These are phyloP conservation scores for Anguilla megastoma DNA, from an alignment of 2,797 vertebrate species.

Conservation along the genomic window DNA sequence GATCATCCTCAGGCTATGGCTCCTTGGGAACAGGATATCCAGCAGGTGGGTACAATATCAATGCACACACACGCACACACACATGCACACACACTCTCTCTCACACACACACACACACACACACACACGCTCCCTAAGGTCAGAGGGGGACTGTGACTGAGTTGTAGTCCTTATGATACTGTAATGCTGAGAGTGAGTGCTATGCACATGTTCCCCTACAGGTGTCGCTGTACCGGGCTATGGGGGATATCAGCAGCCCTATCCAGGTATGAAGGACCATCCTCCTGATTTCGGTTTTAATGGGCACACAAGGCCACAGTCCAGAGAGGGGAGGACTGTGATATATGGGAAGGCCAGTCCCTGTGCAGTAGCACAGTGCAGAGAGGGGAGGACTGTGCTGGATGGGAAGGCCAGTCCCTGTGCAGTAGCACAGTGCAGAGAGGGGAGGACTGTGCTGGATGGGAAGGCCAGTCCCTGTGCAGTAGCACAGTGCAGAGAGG, in stretches of 20 bases:
- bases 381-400: too few relatives aligned
- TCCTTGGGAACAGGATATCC: conserved; percentile 38
- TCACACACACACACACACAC: not conserved
- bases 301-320: too few relatives aligned
- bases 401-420: too few relatives aligned
- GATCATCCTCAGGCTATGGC: conserved; percentile 38
- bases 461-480: too few relatives aligned
- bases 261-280: conserved; percentile 59
- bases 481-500: too few relatives aligned
- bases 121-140: not conserved
- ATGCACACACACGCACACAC: not conserved
- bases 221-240: conserved; percentile 58
- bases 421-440: too few relatives aligned
- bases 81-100: not conserved
- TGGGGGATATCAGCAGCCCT: conserved; percentile 66
- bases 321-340: too few relatives aligned
- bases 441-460: too few relatives aligned
- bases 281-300: not conserved
- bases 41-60: conserved; percentile 40
- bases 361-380: too few relatives aligned
- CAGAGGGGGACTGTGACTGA: too few relatives aligned
- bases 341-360: too few relatives aligned
- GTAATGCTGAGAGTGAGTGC: not conserved
- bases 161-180: not conserved
- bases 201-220: conserved; percentile 38